These are phyloP conservation scores for Drosophila mimetica DNA, from an alignment of 2,888 invertebrate species.

Conservation along the genomic window DNA sequence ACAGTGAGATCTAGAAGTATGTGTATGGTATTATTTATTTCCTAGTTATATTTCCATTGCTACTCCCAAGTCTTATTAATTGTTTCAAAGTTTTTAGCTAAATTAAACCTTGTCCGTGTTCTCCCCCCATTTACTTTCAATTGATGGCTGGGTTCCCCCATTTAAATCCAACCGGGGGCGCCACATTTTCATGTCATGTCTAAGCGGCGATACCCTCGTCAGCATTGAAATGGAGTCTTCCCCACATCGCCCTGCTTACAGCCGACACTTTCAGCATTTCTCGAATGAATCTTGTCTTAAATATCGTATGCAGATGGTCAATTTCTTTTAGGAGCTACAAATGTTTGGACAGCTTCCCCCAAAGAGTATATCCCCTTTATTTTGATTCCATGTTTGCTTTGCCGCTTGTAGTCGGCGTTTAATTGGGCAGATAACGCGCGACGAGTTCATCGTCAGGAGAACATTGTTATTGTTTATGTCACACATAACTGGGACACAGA, in stretches of 20 bases:
- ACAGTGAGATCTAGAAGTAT: background rate
- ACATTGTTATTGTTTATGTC: conserved; percentile 37
- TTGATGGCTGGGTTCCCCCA: background rate
- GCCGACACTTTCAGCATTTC: conserved; percentile 4
- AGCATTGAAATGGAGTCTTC: conserved; percentile 23
- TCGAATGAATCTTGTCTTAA: conserved; percentile 1
- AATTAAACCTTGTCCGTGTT: background rate
- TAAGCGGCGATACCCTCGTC: conserved; percentile 26
- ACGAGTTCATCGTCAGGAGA: conserved; percentile 37
- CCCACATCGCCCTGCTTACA: background rate
- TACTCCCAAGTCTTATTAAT: background rate
- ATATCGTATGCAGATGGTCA: conserved; percentile 32
- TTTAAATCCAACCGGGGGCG: background rate
- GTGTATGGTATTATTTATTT: too few relatives aligned
- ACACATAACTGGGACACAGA: conserved; percentile 23
- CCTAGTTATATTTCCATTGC: too few relatives aligned
- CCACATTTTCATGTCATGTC: conserved; percentile 16
- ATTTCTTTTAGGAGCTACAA: conserved; percentile 51
- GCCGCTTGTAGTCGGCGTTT: conserved; percentile 46
- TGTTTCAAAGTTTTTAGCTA: background rate
- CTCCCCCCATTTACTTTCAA: background rate
- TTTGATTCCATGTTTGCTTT: conserved; percentile 7
- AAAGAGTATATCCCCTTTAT: background rate
- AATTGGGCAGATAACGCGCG: conserved; percentile 67
- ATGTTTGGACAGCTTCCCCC: conserved; percentile 57